Percentiles rank a stretch among this genome's conserved stretches.
Conservation (phyloP, 2,113 vertebrate species). For the Epinephelus lanceolatus region DNA sequence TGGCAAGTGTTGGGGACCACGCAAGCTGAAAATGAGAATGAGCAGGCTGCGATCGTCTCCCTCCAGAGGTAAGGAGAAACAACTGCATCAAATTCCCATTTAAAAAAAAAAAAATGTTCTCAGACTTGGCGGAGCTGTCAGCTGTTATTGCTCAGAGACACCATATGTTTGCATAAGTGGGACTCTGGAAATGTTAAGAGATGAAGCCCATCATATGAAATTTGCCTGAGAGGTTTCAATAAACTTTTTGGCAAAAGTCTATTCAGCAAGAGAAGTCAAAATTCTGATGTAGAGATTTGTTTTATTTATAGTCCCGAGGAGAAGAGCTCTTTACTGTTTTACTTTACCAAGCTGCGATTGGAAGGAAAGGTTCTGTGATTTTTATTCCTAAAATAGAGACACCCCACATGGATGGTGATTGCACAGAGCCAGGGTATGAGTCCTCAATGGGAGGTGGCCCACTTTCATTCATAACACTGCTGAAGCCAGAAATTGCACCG, state of each 20-base stretch:
- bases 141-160: slow-evolving; percentile 3
- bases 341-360: background rate
- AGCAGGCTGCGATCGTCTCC: slow-evolving; percentile 97
- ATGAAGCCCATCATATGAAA: slow-evolving; percentile 14
- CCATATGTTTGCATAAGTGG: slow-evolving; percentile 39
- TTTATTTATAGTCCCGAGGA: background rate
- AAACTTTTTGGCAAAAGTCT: slow-evolving; percentile 1
- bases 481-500: slow-evolving; percentile 49
- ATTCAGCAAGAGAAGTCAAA: background rate
- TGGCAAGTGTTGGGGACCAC: slow-evolving; percentile 98
- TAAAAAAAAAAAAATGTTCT: background rate
- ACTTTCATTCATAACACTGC: slow-evolving; percentile 61
- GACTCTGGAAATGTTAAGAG: slow-evolving; percentile 29
- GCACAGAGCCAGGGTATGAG: slow-evolving; percentile 22
- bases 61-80: slow-evolving; percentile 93
- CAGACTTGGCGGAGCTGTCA: background rate
- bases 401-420: slow-evolving; percentile 39
- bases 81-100: slow-evolving; percentile 41
- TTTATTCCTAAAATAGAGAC: slow-evolving; percentile 51
- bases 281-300: background rate
- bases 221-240: slow-evolving; percentile 15
- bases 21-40: slow-evolving; percentile 98
- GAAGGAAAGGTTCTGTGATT: background rate
- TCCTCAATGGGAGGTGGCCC: slow-evolving; percentile 64
- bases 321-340: background rate